These are phyloP conservation scores for Heterodera schachtii DNA, from an alignment of 1,140 invertebrate genomes.

Conservation along the genomic window DNA sequence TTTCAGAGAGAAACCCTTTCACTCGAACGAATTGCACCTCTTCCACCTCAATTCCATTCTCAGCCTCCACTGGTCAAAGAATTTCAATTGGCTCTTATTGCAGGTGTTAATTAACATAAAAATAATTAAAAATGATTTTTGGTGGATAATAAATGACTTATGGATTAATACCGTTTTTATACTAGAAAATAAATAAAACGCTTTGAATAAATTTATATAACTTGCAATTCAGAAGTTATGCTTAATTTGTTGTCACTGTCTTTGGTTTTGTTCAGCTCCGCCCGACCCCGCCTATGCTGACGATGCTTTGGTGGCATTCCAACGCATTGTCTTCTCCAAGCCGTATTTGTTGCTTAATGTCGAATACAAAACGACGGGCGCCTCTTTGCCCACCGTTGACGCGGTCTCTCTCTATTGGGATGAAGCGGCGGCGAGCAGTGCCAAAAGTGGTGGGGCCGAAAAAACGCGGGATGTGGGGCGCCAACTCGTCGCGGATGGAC, in stretches of 20 bases:
- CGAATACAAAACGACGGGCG: conserved; percentile 70
- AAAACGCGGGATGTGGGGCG: conserved; percentile 79
- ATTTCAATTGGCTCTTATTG: conserved; percentile 78
- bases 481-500: conserved; percentile 81
- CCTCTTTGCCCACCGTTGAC: conserved; percentile 68
- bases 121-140: no score
- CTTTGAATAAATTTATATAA: no score
- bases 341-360: conserved; percentile 68
- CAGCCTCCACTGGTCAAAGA: conserved; percentile 83
- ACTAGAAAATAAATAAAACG: no score
- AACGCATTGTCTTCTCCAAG: conserved; percentile 83
- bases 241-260: not conserved
- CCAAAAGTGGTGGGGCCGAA: conserved; percentile 68
- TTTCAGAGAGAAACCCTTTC: conserved; percentile 68
- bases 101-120: not conserved
- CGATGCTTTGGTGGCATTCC: conserved; percentile 43
- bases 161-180: no score
- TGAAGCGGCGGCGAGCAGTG: conserved; percentile 67
- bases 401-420: conserved; percentile 71
- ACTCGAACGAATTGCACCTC: conserved; percentile 70
- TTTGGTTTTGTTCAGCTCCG: conserved; percentile 73
- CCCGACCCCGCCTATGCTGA: conserved; percentile 72
- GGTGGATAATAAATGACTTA: no score
- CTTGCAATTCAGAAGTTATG: no score
- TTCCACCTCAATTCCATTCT: conserved; percentile 75